Percentiles rank a stretch among this genome's conserved stretches.
phyloP scores from a whole-genome alignment of 2,113 vertebrate genomes.

The Platichthys stellatus region DNA sequence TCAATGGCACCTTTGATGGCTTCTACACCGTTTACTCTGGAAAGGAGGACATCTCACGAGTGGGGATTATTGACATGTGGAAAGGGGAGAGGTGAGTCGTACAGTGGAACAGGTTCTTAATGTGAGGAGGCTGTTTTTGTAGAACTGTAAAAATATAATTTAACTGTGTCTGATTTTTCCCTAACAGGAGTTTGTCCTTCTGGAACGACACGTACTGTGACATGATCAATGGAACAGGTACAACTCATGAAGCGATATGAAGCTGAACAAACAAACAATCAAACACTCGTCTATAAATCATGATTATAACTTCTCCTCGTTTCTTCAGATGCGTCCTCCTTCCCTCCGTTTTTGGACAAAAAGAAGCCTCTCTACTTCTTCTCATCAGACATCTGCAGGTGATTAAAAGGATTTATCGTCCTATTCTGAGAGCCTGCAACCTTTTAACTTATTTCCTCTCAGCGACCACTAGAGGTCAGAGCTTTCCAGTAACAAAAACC shows the following conservation, averaged over 20 bases:
- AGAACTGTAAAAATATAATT: neutral
- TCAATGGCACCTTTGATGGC: conserved; percentile 90
- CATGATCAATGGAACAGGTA: conserved; percentile 96
- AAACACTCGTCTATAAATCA: neutral
- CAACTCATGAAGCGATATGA: neutral
- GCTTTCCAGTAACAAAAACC: neutral
- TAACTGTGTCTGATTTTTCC: conserved; percentile 26
- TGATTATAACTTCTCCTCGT: neutral
- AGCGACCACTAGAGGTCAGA: conserved; percentile 69
- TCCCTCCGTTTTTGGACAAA: conserved; percentile 89
- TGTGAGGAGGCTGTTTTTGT: neutral
- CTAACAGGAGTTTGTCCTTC: conserved; percentile 83
- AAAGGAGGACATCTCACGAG: conserved; percentile 85
- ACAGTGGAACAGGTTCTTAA: too few species aligned
- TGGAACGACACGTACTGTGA: conserved; percentile 88
- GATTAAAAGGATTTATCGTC: neutral
- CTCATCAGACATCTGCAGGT: conserved; percentile 97
- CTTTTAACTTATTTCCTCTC: conserved; percentile 6
- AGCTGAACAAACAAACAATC: too few species aligned
- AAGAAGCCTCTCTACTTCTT: conserved; percentile 85
- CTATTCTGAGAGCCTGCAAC: neutral
- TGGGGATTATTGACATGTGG: conserved; percentile 87
- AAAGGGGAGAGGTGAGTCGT: conserved; percentile 83
- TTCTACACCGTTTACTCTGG: conserved; percentile 87
- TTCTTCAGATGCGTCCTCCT: conserved; percentile 89